Conservation (phyloP, 1,140 invertebrate genomes). For the Antheraea pernyi region DNA sequence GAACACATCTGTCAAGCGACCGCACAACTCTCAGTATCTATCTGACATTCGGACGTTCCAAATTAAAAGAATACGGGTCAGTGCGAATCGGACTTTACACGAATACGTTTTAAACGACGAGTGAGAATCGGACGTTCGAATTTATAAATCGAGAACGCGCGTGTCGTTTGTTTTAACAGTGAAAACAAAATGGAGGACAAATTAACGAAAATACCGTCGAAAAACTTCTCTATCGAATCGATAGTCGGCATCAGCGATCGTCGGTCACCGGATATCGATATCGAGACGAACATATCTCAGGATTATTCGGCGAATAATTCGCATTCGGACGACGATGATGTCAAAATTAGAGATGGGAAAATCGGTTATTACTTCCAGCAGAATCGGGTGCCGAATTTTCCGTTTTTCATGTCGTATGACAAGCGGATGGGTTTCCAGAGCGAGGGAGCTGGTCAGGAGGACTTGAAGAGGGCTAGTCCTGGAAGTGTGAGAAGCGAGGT, state of each 20-base stretch:
- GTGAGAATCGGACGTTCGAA: not conserved
- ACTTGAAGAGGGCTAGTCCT: conserved; percentile 62
- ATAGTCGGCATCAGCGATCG: conserved; percentile 64
- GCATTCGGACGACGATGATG: conserved; percentile 61
- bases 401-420: conserved; percentile 70
- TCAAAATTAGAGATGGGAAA: conserved; percentile 56
- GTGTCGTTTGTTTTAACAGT: not conserved
- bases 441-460: conserved; percentile 42
- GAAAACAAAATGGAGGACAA: conserved; percentile 63
- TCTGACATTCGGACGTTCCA: conserved; percentile 26
- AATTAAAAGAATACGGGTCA: conserved; percentile 3
- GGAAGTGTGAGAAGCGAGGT: conserved; percentile 65
- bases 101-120: not conserved
- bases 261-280: conserved; percentile 70
- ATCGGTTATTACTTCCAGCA: conserved; percentile 67
- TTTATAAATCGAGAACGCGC: not conserved
- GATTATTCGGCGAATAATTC: conserved; percentile 48
- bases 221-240: conserved; percentile 71
- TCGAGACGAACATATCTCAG: conserved; percentile 64
- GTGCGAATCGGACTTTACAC: not conserved
- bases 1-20: conserved; percentile 9
- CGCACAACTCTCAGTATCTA: conserved; percentile 20
- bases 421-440: conserved; percentile 48
- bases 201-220: conserved; percentile 66
- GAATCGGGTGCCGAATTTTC: conserved; percentile 67